phyloP scores from a whole-genome alignment of 92 coral and sea anemone species.

The Montipora capitata region DNA sequence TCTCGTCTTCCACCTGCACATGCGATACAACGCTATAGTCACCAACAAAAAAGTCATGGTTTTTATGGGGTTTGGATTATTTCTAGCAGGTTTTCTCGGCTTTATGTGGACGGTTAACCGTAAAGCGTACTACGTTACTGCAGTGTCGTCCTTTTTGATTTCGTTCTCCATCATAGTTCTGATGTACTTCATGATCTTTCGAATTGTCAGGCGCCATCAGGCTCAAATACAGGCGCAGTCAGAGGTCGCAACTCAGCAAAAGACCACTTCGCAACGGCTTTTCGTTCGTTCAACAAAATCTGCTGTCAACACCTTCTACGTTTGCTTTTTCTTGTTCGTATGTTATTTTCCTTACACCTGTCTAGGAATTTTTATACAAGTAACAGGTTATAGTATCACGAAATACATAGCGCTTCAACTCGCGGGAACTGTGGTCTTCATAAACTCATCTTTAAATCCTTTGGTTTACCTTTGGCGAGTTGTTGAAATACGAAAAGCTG shows the following conservation, averaged over 20 bases:
- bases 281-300: slow-evolving; percentile 34
- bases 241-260: neutral
- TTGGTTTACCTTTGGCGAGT: slow-evolving; percentile 55
- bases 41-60: slow-evolving; percentile 19
- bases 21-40: slow-evolving; percentile 42
- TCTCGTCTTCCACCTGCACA: slow-evolving; percentile 36
- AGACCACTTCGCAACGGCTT: slow-evolving; percentile 2
- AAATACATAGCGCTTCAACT: slow-evolving; percentile 26
- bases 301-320: slow-evolving; percentile 40
- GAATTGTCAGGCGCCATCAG: no score
- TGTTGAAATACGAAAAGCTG: slow-evolving; percentile 35
- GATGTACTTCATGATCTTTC: slow-evolving; percentile 42
- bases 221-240: slow-evolving; percentile 39
- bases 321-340: slow-evolving; percentile 37
- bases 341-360: slow-evolving; percentile 30
- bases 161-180: slow-evolving; percentile 12
- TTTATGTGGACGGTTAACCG: slow-evolving; percentile 20
- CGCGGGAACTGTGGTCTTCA: slow-evolving; percentile 35
- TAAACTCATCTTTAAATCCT: slow-evolving; percentile 50
- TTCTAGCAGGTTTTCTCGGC: neutral
- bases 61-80: slow-evolving; percentile 1
- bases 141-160: neutral
- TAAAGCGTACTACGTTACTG: neutral
- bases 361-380: slow-evolving; percentile 17
- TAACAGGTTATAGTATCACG: slow-evolving; percentile 4